Evolutionary conservation across 2,888 invertebrate species (phyloP).

Genomic region (Ischnus inquisitorius): DNA sequence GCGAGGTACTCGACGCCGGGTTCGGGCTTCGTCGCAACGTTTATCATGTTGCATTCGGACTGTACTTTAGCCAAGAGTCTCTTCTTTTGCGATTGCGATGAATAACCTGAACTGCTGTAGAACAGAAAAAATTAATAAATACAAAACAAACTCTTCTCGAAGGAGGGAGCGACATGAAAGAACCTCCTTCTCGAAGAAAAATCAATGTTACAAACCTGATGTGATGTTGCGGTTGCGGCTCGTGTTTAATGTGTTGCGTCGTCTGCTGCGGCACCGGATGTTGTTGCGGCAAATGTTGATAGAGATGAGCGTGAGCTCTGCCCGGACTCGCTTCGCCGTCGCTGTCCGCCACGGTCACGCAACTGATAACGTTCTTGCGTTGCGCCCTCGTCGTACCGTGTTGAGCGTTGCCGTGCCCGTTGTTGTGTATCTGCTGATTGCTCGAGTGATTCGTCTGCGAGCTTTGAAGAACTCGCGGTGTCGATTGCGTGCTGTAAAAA

Average conservation of each 20-base stretch:
- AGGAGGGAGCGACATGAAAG: no score
- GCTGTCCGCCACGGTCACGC: conserved; percentile 92
- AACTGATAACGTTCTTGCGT: conserved; percentile 92
- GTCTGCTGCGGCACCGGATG: conserved; percentile 83
- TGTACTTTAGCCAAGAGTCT: conserved; percentile 95
- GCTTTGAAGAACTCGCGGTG: conserved; percentile 80
- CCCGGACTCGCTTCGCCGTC: conserved; percentile 89
- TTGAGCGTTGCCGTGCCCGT: conserved; percentile 71
- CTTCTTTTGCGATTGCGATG: conserved; percentile 95
- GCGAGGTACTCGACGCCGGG: conserved; percentile 86
- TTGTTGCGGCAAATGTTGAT: conserved; percentile 78
- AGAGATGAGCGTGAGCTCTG: conserved; percentile 84
- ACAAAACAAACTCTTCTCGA: not conserved
- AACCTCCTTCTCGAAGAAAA: not conserved
- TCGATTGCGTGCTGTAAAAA: conserved; percentile 81
- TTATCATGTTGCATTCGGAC: conserved; percentile 89
- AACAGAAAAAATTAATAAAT: conserved; percentile 29
- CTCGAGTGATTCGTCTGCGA: conserved; percentile 79
- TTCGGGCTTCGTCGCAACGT: conserved; percentile 88
- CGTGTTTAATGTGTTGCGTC: conserved; percentile 86
- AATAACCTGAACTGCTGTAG: conserved; percentile 82
- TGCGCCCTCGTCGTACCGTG: conserved; percentile 80
- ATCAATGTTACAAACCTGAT: conserved; percentile 78
- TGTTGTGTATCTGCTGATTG: conserved; percentile 76
- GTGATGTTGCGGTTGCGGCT: conserved; percentile 86